Conservation (phyloP, 2,797 vertebrate species). For the Alouatta caraya region DNA sequence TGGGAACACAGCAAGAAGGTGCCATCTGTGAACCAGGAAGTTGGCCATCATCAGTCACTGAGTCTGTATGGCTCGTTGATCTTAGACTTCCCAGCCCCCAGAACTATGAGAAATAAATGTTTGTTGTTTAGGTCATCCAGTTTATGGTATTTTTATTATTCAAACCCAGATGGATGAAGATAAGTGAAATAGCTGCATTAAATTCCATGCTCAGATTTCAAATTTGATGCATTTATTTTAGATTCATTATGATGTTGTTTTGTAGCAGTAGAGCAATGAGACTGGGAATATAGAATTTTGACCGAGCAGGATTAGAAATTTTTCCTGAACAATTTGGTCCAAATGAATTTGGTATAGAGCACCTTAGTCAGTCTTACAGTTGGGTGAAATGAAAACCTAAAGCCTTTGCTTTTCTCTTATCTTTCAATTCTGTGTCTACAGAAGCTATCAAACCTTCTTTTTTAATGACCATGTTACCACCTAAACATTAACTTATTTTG, state of each 20-base stretch:
- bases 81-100: not conserved
- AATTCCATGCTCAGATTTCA: not conserved
- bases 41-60: not conserved
- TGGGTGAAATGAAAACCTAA: not conserved
- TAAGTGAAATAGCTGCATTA: not conserved
- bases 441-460: not conserved
- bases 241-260: not conserved
- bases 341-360: not conserved
- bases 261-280: not conserved
- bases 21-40: not conserved
- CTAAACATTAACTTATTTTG: constrained; percentile 25
- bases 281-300: not conserved
- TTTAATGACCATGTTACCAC: not conserved
- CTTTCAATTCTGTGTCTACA: constrained; percentile 13
- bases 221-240: not conserved
- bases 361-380: not conserved
- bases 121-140: not conserved
- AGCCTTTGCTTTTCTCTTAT: not conserved
- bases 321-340: not conserved
- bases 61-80: not conserved
- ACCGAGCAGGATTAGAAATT: not conserved
- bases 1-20: no score
- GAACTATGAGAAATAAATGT: not conserved
- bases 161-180: not conserved
- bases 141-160: not conserved